Base-by-base conservation (phyloP, 2,888 invertebrate genomes). In the Acheta domesticus region DNA sequence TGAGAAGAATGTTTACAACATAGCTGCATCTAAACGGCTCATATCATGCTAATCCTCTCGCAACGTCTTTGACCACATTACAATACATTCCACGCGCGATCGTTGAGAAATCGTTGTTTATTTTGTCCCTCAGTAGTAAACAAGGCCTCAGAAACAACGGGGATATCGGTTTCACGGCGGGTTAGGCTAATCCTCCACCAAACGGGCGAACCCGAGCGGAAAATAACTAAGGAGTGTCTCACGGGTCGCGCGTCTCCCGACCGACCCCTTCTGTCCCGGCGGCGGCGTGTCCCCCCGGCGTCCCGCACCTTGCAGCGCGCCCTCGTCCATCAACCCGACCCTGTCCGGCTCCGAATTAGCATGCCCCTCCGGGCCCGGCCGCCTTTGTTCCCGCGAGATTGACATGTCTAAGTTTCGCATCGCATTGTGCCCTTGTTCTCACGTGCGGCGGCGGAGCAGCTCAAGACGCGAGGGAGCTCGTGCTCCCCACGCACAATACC, bases 391-490 rank as follows among this genome's bases (percentile, higher is more conserved):
- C n/a, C 62, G 16, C 62, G 62, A 62, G 62, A 62, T 62, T 62
- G 62, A 62, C 62, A 62, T 62, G 62, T 62, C 62, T 62, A 62
- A 62, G 62, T 62, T 62, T 62, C n/a, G 62, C 62, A 62, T 14
- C 62, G 16, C 14, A 62, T 62, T 62, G 16, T 12, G 62, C n/a
- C 14, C 14, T 14, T 62, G 62, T 62, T 62, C 62, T 62, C 62
- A 62, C 62, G n/a, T 62, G n/a, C 62, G 62, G n/a, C 62, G 62
- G n/a, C 14, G 12, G 3, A 62, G 62, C 16, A 62, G 1, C 62
- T 62, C 5, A 36, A 62, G 62, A 62, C 62, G 14, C 16, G 62
- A 62, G 62, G n/a, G 16, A 11, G 5, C 62, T 62, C 62, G 4
- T 8, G 16, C 62, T n/a, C 62, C 62, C 62, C 62, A 14, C 62